phyloP scores from a whole-genome alignment of 30 jellyfish, hydroid and myxozoan genomes.

The Chironex yamaguchii region DNA sequence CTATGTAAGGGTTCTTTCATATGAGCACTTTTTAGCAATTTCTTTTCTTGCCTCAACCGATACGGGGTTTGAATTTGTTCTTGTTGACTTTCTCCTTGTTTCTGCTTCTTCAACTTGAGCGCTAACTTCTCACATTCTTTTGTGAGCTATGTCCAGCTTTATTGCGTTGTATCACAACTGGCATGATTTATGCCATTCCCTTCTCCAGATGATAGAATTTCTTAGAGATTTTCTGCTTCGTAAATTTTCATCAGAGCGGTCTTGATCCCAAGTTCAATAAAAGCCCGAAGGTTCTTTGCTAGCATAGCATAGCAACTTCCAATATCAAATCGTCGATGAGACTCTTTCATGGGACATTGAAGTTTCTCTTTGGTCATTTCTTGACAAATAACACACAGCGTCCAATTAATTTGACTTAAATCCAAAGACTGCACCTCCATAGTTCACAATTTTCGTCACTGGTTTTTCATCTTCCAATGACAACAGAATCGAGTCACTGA shows the following conservation, averaged over 20 bases:
- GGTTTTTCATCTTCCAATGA: no score
- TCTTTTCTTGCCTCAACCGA: neutral
- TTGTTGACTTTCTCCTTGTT: constrained; percentile 16
- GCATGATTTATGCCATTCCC: constrained; percentile 57
- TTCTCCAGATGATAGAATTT: constrained; percentile 12
- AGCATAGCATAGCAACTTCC: constrained; percentile 53
- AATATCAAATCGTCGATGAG: constrained; percentile 29
- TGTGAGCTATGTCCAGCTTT: constrained; percentile 47
- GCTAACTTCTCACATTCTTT: constrained; percentile 21
- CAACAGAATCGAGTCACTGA: no score
- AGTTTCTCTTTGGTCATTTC: constrained; percentile 31
- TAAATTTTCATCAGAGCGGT: constrained; percentile 4
- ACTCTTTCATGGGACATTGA: constrained; percentile 56
- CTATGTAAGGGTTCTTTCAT: constrained; percentile 49
- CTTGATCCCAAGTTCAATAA: constrained; percentile 22
- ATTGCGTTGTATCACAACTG: constrained; percentile 7
- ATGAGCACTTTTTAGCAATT: constrained; percentile 21
- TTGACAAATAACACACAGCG: constrained; percentile 48
- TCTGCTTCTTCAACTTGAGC: constrained; percentile 25
- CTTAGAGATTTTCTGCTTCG: constrained; percentile 12
- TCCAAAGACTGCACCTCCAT: constrained; percentile 5
- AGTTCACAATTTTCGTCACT: no score
- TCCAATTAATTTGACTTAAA: constrained; percentile 35
- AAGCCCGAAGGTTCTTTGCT: constrained; percentile 41
- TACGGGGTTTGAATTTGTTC: neutral